Evolutionary conservation across 2,113 vertebrate species (phyloP).

Genomic region (Synchiropus splendidus): DNA sequence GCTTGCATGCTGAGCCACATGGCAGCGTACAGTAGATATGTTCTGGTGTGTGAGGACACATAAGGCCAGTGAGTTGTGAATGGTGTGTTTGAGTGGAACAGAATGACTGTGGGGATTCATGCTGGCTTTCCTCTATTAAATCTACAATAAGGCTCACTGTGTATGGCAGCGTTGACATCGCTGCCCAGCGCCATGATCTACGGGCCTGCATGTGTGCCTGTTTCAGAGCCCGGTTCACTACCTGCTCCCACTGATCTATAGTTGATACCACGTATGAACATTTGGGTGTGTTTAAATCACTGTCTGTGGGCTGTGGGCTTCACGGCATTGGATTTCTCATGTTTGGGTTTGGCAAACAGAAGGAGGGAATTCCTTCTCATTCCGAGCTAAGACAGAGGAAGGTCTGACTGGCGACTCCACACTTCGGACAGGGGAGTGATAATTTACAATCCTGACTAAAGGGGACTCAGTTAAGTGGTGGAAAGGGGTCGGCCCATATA

Average conservation of each 20-base stretch:
- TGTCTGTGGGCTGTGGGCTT: slow-evolving; percentile 51
- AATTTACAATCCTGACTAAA: slow-evolving; percentile 50
- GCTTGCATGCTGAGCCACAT: slow-evolving; percentile 7
- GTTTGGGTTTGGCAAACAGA: slow-evolving; percentile 44
- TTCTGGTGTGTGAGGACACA: slow-evolving; percentile 6
- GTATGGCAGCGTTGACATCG: slow-evolving; percentile 60
- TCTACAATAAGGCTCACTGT: slow-evolving; percentile 61
- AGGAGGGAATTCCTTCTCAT: slow-evolving; percentile 53
- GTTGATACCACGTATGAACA: slow-evolving; percentile 45
- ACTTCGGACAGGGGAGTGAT: slow-evolving; percentile 30
- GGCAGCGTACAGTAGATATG: no score
- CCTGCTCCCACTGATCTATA: slow-evolving; percentile 52
- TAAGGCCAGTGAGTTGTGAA: slow-evolving; percentile 41
- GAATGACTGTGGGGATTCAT: slow-evolving; percentile 65
- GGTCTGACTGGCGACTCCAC: slow-evolving; percentile 50
- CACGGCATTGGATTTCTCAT: slow-evolving; percentile 14
- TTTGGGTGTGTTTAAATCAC: slow-evolving; percentile 54
- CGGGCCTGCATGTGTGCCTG: slow-evolving; percentile 25
- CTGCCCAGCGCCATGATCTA: slow-evolving; percentile 62
- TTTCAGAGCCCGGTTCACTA: slow-evolving; percentile 31
- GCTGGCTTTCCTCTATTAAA: slow-evolving; percentile 68
- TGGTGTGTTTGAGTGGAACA: slow-evolving; percentile 59
- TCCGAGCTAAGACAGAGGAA: slow-evolving; percentile 43
- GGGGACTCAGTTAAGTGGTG: slow-evolving; percentile 50
- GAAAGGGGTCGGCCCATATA: slow-evolving; percentile 41